Evolutionary conservation across 2,113 vertebrate species (phyloP).

Genomic region (Pelecanoides urinatrix): DNA sequence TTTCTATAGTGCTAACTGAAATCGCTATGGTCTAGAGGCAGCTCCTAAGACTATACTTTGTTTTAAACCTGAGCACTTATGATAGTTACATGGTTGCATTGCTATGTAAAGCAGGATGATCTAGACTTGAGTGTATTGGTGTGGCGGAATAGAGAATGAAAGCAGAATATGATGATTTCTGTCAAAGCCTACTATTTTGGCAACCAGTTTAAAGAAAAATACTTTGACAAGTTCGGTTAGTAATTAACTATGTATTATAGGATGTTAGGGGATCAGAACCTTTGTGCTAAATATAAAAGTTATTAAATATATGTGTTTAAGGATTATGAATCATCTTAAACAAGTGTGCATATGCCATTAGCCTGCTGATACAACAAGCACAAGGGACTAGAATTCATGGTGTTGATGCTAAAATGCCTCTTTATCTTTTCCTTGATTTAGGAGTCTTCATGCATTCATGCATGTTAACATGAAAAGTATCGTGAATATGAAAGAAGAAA

Average conservation of each 20-base stretch:
- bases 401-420: background rate
- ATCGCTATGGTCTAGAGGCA: background rate
- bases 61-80: background rate
- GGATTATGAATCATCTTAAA: background rate
- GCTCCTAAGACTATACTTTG: background rate
- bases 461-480: background rate
- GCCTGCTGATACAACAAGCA: background rate
- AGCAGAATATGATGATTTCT: background rate
- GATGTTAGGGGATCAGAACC: background rate
- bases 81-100: background rate
- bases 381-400: background rate
- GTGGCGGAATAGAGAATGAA: background rate
- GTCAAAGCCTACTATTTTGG: background rate
- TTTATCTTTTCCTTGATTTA: background rate
- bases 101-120: background rate
- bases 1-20: background rate
- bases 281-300: background rate
- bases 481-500: background rate
- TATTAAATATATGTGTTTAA: constrained; percentile 3
- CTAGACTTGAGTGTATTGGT: background rate
- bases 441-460: background rate
- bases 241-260: background rate
- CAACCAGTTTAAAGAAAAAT: background rate
- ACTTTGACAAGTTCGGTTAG: background rate
- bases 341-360: background rate